These are phyloP conservation scores for Melinopterus prodromus DNA, from an alignment of 2,888 invertebrate species.

Conservation along the genomic window DNA sequence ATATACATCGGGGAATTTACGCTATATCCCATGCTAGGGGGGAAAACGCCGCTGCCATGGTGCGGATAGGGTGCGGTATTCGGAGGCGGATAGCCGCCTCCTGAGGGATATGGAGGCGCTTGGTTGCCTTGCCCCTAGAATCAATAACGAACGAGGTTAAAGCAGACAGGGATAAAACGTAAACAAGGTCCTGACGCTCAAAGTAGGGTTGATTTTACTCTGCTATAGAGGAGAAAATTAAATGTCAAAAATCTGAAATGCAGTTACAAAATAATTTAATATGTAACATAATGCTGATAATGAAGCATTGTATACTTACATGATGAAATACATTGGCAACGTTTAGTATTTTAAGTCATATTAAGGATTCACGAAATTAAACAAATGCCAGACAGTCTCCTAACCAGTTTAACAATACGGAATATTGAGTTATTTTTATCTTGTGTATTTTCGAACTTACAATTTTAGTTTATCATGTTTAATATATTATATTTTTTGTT, in stretches of 20 bases:
- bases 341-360: too few relatives aligned
- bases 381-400: too few relatives aligned
- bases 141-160: constrained; percentile 33
- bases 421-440: too few relatives aligned
- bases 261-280: too few relatives aligned
- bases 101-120: constrained; percentile 46
- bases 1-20: constrained; percentile 59
- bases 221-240: too few relatives aligned
- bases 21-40: constrained; percentile 63
- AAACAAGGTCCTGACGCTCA: neutral
- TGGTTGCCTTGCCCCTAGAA: constrained; percentile 40
- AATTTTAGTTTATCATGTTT: neutral
- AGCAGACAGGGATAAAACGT: neutral
- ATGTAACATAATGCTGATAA: too few relatives aligned
- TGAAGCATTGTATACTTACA: too few relatives aligned
- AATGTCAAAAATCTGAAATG: too few relatives aligned
- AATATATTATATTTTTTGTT: neutral
- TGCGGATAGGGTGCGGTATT: constrained; percentile 48
- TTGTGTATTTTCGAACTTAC: too few relatives aligned
- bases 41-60: constrained; percentile 51
- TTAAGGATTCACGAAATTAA: too few relatives aligned
- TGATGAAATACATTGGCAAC: too few relatives aligned
- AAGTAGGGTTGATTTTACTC: neutral
- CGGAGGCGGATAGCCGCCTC: constrained; percentile 42
- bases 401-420: too few relatives aligned